Evolutionary conservation across 2,113 vertebrate genomes (phyloP), one percentile per base, ranked within the genome.

Genomic region (Colistium nudipinnis): DNA sequence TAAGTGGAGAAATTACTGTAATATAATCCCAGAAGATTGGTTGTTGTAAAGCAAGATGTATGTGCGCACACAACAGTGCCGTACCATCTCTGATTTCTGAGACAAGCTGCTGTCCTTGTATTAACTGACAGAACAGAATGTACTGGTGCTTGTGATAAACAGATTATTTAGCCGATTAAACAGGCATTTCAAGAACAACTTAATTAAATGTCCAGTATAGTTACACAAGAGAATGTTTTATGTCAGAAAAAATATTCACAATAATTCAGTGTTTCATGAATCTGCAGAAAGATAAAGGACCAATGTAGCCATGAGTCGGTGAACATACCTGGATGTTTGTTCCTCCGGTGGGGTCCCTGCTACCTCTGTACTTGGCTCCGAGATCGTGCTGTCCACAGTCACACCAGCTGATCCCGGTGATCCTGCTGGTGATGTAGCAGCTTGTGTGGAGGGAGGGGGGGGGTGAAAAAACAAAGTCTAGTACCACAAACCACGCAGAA

Each of bases 271-370:
- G 31, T 33, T 33, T 9, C 4, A 33, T 6, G 4, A 33, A 33
- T 33, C 31, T 33, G 31, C 4, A 33, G 31, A 33, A 33, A n/a
- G n/a, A n/a, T n/a, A n/a, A n/a, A n/a, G n/a, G n/a, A n/a, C n/a
- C n/a, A n/a, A n/a, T n/a, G n/a, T n/a, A n/a, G n/a, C n/a, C n/a
- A n/a, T n/a, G n/a, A n/a, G n/a, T 16, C n/a, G 8, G 19, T 66
- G 56, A 36, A 52, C 48, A 22, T 90, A 95, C 95, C 94, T 95
- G 78, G 88, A 79, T 22, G 92, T 90, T 0, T 62, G 92, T 77
- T 95, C 94, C 70, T 95, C 93, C 7, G 92, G 75, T 11, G 80
- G 83, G 27, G 89, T 87, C 51, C 81, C 84, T 30, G 84, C 86
- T 66, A 78, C 92, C 62, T 95, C 94, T 1, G 82, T 81, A 4